These are phyloP conservation scores for Bombus affinis DNA, from an alignment of 1,140 invertebrate species.

Conservation along the genomic window DNA sequence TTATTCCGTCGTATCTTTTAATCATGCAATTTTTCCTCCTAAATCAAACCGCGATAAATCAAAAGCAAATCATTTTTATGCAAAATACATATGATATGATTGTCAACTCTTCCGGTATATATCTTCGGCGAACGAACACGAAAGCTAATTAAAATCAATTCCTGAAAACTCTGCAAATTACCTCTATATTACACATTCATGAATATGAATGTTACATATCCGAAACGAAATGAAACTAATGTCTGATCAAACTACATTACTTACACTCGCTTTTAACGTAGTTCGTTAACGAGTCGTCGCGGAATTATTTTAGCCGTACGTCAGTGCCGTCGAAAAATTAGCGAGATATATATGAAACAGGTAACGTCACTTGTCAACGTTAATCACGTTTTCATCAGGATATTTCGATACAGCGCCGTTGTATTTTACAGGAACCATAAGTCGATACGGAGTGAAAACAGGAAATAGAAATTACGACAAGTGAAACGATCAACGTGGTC, in stretches of 20 bases:
- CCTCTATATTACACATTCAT: neutral
- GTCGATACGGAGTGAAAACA: neutral
- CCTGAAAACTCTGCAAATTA: neutral
- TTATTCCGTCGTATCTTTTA: too few relatives aligned
- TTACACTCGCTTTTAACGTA: neutral
- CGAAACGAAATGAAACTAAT: neutral
- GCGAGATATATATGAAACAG: neutral
- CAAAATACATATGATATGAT: neutral
- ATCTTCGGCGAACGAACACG: neutral
- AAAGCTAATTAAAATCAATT: neutral
- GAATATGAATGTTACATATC: conserved; percentile 7
- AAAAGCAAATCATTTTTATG: neutral
- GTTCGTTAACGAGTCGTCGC: neutral
- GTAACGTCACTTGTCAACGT: neutral
- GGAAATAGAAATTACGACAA: neutral
- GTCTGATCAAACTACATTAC: neutral
- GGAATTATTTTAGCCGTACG: neutral
- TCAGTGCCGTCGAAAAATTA: neutral
- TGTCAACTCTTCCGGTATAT: too few relatives aligned
- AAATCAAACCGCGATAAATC: neutral
- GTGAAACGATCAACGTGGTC: too few relatives aligned
- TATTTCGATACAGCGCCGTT: neutral
- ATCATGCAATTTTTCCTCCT: neutral
- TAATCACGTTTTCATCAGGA: neutral
- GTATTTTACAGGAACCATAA: neutral